These are phyloP conservation scores for Anhinga anhinga DNA, from an alignment of 2,113 vertebrate species.

Conservation along the genomic window DNA sequence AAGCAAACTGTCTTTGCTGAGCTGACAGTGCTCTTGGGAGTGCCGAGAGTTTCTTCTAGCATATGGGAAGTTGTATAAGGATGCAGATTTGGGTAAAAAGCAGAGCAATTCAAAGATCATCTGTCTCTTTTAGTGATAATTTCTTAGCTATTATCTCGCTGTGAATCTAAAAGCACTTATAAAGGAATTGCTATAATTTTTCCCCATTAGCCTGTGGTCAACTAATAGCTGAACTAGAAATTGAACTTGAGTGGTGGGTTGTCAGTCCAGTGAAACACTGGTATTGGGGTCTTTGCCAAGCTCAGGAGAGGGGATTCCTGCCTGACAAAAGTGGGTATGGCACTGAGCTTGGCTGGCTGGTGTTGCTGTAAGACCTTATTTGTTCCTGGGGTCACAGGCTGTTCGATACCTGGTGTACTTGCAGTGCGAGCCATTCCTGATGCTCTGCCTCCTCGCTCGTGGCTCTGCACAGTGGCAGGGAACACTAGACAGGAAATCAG, in stretches of 20 bases:
- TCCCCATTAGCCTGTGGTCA: neutral
- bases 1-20: neutral
- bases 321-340: neutral
- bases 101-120: neutral
- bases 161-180: conserved; percentile 21
- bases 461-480: neutral
- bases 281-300: neutral
- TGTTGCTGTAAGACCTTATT: neutral
- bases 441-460: neutral
- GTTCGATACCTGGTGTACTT: rapidly evolving
- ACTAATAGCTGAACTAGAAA: neutral
- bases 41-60: neutral
- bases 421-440: rapidly evolving
- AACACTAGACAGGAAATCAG: neutral
- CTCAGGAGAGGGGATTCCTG: neutral
- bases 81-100: neutral
- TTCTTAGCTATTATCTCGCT: neutral
- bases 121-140: neutral
- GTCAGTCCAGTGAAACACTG: neutral
- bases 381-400: neutral
- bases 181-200: neutral
- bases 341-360: neutral
- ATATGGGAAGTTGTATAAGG: neutral
- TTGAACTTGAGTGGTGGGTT: neutral
- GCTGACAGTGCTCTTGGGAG: neutral